A percentile compares a stretch with the other conserved stretches of the same genome.
These are phyloP conservation scores for Carduelis carduelis DNA, from an alignment of 2,797 vertebrate species.

Conservation along the genomic window DNA sequence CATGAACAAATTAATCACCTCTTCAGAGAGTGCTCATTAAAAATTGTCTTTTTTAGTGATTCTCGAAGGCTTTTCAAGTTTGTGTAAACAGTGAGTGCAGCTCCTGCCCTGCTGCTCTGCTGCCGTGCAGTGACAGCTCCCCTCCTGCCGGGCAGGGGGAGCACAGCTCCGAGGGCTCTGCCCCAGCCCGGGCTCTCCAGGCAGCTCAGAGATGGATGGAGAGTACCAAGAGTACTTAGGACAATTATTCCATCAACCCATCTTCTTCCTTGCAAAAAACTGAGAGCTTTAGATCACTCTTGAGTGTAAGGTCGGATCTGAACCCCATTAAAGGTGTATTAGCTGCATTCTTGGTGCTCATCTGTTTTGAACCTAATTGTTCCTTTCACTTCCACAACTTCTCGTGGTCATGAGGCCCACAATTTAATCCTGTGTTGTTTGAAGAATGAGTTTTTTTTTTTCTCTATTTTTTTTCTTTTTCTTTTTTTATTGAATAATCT, in stretches of 20 bases:
- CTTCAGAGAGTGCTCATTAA: not conserved
- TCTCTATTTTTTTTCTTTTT: too few relatives aligned
- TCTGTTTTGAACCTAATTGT: not conserved
- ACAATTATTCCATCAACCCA: not conserved
- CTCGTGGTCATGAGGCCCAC: not conserved
- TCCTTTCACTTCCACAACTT: not conserved
- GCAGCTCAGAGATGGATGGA: not conserved
- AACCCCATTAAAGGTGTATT: not conserved
- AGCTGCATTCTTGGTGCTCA: not conserved
- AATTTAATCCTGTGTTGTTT: not conserved
- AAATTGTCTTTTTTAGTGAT: not conserved
- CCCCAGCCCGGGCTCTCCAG: not conserved
- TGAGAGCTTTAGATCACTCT: not conserved
- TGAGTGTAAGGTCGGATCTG: not conserved
- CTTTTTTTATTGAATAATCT: not conserved
- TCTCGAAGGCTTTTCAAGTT: not conserved
- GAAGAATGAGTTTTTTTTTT: not conserved
- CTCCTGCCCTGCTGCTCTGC: not conserved
- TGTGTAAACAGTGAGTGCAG: not conserved
- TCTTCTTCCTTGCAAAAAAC: not conserved
- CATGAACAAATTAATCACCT: slow-evolving; percentile 44
- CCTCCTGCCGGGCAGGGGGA: not conserved
- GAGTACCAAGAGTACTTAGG: not conserved
- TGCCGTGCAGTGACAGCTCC: not conserved
- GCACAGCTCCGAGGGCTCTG: not conserved